phyloP scores from a whole-genome alignment of 2,113 vertebrate genomes.

The Phyllostomus hastatus region DNA sequence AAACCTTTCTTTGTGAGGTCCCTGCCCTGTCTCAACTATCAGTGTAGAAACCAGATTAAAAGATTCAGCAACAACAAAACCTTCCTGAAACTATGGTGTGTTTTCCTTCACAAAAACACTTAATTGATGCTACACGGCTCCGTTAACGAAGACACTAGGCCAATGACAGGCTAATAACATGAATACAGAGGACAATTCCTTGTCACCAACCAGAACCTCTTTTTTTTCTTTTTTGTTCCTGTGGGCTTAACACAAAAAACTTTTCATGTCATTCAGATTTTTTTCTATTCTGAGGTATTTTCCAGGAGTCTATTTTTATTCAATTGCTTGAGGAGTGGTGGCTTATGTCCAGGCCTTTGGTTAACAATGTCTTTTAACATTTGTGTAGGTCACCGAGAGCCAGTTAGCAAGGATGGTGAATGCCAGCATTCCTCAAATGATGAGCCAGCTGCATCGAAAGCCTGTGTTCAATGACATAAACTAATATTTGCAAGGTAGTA shows the following conservation, averaged over 20 bases:
- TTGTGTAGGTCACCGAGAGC: neutral
- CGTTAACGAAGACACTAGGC: conserved; percentile 7
- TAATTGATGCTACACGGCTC: conserved; percentile 34
- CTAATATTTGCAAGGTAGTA: neutral
- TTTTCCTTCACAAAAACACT: conserved; percentile 38
- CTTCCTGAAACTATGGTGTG: neutral
- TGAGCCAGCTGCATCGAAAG: neutral
- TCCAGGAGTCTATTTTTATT: neutral
- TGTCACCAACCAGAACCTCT: neutral
- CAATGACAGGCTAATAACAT: neutral
- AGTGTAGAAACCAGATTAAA: neutral
- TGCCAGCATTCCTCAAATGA: neutral
- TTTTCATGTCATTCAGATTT: neutral
- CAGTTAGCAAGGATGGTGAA: neutral
- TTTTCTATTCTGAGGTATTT: conserved; percentile 17
- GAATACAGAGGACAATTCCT: conserved; percentile 42
- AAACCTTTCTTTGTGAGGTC: neutral
- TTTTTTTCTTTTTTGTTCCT: conserved; percentile 11
- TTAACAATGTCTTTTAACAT: neutral
- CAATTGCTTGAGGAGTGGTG: neutral
- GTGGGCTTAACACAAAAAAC: neutral
- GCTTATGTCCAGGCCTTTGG: neutral
- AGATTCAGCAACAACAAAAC: neutral
- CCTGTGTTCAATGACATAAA: neutral
- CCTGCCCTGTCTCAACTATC: neutral